Base-by-base conservation (phyloP, 2,113 vertebrate genomes). In the Climacteris rufus region DNA sequence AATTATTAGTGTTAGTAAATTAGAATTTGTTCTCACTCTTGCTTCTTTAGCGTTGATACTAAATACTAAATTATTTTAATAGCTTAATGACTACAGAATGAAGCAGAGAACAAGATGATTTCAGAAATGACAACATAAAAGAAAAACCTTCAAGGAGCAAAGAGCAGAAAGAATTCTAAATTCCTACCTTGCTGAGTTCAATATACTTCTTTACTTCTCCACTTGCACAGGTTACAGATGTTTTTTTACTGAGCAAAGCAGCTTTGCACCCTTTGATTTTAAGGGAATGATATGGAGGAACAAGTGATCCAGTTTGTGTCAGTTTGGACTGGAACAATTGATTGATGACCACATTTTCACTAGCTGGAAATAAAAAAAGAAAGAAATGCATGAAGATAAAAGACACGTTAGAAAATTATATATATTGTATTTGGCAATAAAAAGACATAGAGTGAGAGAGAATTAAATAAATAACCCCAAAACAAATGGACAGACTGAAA, bases 321-420 rank as follows among this genome's bases (percentile, higher is more conserved):
- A 99, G 95, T 96, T 99, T 99, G 89, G 98, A 98, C 97, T 99
- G 99, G 97, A 99, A 99, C 97, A 99, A 97, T 49, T 99, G 99
- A 96, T 98, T 98, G 97, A 99, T 97, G 93, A 99, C 97, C 69
- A 99, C 97, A 37, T 98, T 99, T 98, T 99, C 99, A 96, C 99
- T 99, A 88, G 99, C 99, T 99, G 96, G 82, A 47, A 65, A 64
- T 79, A 74, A 96, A 97, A 83, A 88, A 94, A 60, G 7, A 95
- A 94, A 94, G 63, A 45, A 79, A 85, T n/a, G 9, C 23, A 80
- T 15, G 47, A 54, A 28, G 5, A 79, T 30, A 89, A 90, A 96
- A 83, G 19, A 61, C 9, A 42, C n/a, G 15, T 70, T 65, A 81
- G 25, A 78, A 87, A 71, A 44, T 52, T 5, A 77, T 37, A 50